Evolutionary conservation across 1,140 invertebrate genomes (phyloP), one percentile per base, ranked within the genome.

Genomic region (Drosophila mojavensis): DNA sequence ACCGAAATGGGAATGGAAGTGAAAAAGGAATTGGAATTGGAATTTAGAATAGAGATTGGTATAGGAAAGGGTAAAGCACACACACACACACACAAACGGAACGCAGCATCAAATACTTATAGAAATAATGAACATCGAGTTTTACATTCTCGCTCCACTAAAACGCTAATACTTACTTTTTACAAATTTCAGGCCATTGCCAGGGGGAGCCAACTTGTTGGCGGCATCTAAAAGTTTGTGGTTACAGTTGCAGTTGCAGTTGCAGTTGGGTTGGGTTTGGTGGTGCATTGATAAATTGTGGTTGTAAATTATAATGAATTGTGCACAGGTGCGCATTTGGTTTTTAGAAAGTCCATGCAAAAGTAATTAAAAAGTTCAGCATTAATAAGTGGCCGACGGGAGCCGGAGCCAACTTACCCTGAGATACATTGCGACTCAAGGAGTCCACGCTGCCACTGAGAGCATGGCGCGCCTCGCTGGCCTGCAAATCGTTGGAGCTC

Each of bases 371-470:
- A 36, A 73, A 15, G 54, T 24, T 20, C 28, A 41, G 24, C 30
- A 60, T 66, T 54, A 67, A 56, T 63, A 20, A 64, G 24, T 33
- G 39, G 7, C 28, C 11, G 45, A n/a, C n/a, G 5, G 5, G 11
- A 30, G 26, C 26, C 28, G 51, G n/a, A n/a, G 28, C 13, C 13
- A 45, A 55, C 74, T 81, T 55, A 92, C 92, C 92, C 78, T 92
- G 92, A 7, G 91, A 92, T 4, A 92, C 90, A 64, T 92, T 92
- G 11, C 88, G 72, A 69, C 91, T 92, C 6, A 92, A 53, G 0
- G 91, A 92, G 67, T 92, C 92, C 20, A 91, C 85, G 54, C 92
- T 92, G 28, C 91, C 92, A 17, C 92, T 77, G 11, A 92, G 55
- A 0, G 63, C 83, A 43, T 88, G 91, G 6, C 90, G 56, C 1